Conservation (phyloP, 2,797 vertebrate genomes). For the Coregonus ussuriensis region DNA sequence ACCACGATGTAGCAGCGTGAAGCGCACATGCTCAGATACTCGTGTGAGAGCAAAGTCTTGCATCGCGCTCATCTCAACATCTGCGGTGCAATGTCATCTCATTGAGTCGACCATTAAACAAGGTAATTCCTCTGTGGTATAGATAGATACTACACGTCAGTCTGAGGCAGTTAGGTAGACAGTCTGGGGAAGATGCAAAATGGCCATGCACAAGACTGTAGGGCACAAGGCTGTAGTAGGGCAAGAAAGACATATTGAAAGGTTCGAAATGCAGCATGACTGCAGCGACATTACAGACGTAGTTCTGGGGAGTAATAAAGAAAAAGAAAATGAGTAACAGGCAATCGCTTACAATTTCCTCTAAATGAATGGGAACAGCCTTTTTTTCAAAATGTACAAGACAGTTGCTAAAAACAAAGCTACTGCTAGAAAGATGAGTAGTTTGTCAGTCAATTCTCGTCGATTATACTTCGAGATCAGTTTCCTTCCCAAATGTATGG, state of each 20-base stretch:
- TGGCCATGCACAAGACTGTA: background rate
- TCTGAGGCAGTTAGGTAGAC: background rate
- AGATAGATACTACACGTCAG: background rate
- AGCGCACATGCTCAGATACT: no score
- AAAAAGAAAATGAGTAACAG: conserved; percentile 65
- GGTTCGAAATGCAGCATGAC: background rate
- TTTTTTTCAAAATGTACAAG: conserved; percentile 94
- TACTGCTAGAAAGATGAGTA: conserved; percentile 92
- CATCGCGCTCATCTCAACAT: no score
- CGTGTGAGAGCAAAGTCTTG: no score
- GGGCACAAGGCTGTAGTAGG: no score
- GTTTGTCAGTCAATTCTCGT: conserved; percentile 91
- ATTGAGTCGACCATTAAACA: background rate
- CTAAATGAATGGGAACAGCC: conserved; percentile 76
- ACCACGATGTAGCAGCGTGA: no score
- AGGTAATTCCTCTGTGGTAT: background rate
- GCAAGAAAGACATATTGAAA: background rate
- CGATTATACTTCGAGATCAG: conserved; percentile 97
- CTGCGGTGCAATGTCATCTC: no score
- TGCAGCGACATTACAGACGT: background rate
- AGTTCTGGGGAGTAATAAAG: conserved; percentile 39
- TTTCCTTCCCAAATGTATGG: conserved; percentile 89
- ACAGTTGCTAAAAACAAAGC: conserved; percentile 93
- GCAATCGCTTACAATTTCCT: background rate
- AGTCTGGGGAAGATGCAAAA: background rate